phyloP scores from a whole-genome alignment of 2,797 vertebrate species.

The Psittacula derbiana region DNA sequence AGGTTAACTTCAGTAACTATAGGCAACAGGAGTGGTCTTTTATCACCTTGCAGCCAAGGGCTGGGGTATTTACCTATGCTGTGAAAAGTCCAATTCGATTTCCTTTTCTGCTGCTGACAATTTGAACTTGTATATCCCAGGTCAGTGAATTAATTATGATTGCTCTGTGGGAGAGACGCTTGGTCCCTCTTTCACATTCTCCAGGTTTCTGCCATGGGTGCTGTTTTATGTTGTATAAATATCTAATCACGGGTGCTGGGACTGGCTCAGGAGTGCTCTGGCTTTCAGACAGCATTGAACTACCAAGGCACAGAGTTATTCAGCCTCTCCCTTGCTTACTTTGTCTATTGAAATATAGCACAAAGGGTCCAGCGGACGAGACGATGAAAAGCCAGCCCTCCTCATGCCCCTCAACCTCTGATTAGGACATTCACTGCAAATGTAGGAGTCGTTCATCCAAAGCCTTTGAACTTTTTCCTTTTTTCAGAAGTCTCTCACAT shows the following conservation, averaged over 20 bases:
- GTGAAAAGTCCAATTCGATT: not conserved
- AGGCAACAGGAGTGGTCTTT: not conserved
- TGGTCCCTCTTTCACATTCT: not conserved
- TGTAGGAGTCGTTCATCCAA: not conserved
- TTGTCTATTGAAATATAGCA: not conserved
- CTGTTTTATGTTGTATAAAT: not conserved
- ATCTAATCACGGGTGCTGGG: fast-evolving
- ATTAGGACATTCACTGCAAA: not conserved
- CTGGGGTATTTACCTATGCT: not conserved
- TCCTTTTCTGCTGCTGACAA: not conserved
- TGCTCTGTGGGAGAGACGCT: not conserved
- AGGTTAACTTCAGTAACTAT: not conserved
- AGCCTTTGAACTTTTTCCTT: not conserved
- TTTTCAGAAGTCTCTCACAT: not conserved
- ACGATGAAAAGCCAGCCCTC: not conserved
- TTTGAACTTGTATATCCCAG: not conserved
- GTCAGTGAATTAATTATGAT: not conserved
- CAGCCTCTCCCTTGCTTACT: not conserved
- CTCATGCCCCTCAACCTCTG: not conserved
- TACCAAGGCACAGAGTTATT: not conserved
- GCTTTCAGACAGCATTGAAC: fast-evolving
- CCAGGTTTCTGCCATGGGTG: fast-evolving
- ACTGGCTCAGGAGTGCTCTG: fast-evolving
- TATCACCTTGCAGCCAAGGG: not conserved
- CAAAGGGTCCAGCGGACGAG: not conserved